phyloP scores from a whole-genome alignment of 2,888 invertebrate genomes.

The Meteorus colon region DNA sequence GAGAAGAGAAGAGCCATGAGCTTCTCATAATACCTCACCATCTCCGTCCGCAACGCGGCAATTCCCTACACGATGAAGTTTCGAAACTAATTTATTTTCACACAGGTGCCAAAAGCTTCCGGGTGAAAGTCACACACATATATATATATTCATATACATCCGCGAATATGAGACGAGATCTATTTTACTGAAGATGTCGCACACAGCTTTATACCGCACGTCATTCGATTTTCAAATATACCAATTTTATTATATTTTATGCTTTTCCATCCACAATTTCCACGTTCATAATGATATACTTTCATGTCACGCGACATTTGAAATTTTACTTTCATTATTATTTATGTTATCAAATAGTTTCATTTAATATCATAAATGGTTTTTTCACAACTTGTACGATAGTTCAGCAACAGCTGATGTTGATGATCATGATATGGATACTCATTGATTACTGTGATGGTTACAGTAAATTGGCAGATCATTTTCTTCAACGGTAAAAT shows the following conservation, averaged over 20 bases:
- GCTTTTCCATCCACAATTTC: too few relatives aligned
- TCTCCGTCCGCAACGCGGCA: constrained; percentile 15
- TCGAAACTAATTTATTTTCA: constrained; percentile 30
- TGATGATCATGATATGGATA: not conserved
- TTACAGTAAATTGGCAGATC: not conserved
- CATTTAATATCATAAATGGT: too few relatives aligned
- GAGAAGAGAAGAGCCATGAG: not conserved
- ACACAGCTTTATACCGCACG: not conserved
- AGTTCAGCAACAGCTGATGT: not conserved
- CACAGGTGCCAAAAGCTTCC: constrained; percentile 6
- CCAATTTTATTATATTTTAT: not conserved
- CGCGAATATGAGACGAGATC: not conserved
- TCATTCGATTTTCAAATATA: not conserved
- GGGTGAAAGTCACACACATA: constrained; percentile 4
- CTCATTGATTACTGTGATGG: not conserved
- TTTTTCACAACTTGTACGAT: too few relatives aligned
- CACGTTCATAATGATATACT: not conserved
- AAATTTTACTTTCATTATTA: not conserved
- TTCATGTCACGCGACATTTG: not conserved
- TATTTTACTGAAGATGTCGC: not conserved
- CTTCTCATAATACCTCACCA: constrained; percentile 8
- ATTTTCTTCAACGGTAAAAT: not conserved
- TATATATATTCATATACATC: not conserved
- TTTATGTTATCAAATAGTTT: not conserved
- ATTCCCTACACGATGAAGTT: constrained; percentile 23